Percentiles rank a stretch among this genome's conserved stretches.
phyloP scores from a whole-genome alignment of 2,888 invertebrate species.

The Neoascia interrupta region DNA sequence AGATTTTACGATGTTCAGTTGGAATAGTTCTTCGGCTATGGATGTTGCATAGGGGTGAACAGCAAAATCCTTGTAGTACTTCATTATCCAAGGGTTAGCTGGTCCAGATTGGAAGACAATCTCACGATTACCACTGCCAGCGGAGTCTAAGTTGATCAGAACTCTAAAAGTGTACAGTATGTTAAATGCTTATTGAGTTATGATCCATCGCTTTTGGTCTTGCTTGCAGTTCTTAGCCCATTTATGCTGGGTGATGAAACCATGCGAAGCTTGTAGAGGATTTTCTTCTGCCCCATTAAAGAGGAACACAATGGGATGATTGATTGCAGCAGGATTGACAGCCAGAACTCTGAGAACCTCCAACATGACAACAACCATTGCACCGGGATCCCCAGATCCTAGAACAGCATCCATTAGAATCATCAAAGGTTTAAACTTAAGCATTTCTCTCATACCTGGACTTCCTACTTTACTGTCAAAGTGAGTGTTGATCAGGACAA shows the following conservation, averaged over 20 bases:
- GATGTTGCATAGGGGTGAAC: conserved; percentile 83
- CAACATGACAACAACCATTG: conserved; percentile 83
- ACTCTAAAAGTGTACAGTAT: conserved; percentile 80
- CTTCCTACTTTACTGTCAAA: conserved; percentile 94
- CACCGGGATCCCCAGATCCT: conserved; percentile 84
- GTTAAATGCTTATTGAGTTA: too few species aligned
- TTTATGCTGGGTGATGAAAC: conserved; percentile 84
- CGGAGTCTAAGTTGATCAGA: conserved; percentile 94
- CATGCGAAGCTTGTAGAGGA: conserved; percentile 85
- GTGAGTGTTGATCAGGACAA: conserved; percentile 91
- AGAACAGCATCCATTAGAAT: too few species aligned
- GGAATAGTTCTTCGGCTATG: conserved; percentile 84
- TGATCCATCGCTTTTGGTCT: conserved; percentile 29
- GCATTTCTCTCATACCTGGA: conserved; percentile 83
- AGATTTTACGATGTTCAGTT: conserved; percentile 83
- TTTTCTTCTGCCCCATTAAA: conserved; percentile 86
- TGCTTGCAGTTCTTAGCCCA: conserved; percentile 87
- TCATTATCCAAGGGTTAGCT: conserved; percentile 84
- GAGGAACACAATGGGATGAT: conserved; percentile 83
- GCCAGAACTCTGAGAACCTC: conserved; percentile 81
- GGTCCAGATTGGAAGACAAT: conserved; percentile 93
- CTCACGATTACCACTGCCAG: conserved; percentile 94
- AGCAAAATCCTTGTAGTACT: conserved; percentile 80
- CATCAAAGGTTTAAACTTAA: too few species aligned
- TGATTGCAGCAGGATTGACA: conserved; percentile 77